Conservation (phyloP, 2,797 vertebrate species). For the Myiotriccus ornatus region DNA sequence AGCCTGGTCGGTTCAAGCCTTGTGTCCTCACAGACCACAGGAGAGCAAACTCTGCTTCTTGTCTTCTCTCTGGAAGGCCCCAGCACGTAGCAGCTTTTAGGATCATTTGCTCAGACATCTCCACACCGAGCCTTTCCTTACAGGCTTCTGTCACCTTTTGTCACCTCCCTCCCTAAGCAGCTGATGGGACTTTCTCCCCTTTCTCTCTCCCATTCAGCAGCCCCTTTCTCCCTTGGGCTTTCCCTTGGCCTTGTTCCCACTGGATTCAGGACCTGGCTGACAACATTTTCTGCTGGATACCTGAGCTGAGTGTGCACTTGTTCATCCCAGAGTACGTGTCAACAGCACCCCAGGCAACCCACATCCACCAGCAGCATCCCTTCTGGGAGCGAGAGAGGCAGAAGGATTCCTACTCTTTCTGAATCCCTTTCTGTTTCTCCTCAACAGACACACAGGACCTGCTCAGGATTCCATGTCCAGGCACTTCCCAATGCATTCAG, state of each 20-base stretch:
- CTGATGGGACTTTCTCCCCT: background rate
- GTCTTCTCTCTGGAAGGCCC: background rate
- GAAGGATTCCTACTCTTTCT: background rate
- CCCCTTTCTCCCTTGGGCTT: background rate
- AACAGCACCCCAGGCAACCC: background rate
- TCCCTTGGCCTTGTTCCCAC: background rate
- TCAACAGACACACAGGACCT: background rate
- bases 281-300: background rate
- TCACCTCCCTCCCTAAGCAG: background rate
- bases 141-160: background rate
- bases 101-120: rapidly evolving
- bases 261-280: background rate
- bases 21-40: background rate
- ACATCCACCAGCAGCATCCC: background rate
- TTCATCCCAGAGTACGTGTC: background rate
- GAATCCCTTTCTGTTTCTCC: background rate
- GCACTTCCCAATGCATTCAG: background rate
- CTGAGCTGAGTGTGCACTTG: background rate
- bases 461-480: background rate
- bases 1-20: rapidly evolving
- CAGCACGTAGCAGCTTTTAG: background rate
- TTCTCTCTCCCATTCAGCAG: background rate
- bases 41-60: background rate
- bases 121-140: rapidly evolving
- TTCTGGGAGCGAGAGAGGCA: rapidly evolving